Conservation (phyloP, 2,797 vertebrate genomes). For the Mormyrops attenuatus region DNA sequence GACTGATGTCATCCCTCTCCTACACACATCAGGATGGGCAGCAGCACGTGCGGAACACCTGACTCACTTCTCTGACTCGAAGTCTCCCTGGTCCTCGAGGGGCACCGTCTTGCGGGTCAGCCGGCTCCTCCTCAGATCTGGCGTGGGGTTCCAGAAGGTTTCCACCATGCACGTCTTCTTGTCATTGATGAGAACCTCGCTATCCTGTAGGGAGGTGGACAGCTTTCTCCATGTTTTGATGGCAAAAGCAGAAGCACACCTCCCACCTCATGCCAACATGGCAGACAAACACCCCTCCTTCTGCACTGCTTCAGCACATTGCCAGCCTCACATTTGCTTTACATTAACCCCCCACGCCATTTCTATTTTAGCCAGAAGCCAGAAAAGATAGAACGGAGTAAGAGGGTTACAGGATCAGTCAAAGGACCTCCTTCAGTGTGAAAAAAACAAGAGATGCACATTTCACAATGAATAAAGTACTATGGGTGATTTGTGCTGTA, state of each 20-base stretch:
- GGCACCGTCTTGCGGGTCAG: constrained; percentile 82
- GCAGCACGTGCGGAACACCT: neutral
- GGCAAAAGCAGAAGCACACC: neutral
- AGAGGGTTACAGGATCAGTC: neutral
- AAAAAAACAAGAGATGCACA: neutral
- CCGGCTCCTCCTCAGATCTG: constrained; percentile 78
- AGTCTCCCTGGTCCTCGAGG: constrained; percentile 85
- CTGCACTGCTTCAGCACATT: neutral
- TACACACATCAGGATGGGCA: neutral
- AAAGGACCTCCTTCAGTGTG: neutral
- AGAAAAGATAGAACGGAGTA: neutral
- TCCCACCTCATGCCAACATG: neutral
- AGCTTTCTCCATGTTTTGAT: neutral
- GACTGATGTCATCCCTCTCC: neutral
- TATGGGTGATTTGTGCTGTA: neutral
- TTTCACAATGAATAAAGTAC: neutral
- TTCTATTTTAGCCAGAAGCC: neutral
- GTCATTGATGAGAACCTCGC: constrained; percentile 89
- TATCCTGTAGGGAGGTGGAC: constrained; percentile 68
- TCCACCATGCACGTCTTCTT: constrained; percentile 84
- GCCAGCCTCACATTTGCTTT: neutral
- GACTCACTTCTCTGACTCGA: constrained; percentile 85
- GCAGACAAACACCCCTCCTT: neutral
- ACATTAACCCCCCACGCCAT: neutral
- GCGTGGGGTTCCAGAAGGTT: constrained; percentile 87